Percentiles rank a stretch among this genome's conserved stretches.
Evolutionary conservation across 2,888 invertebrate species (phyloP).

Genomic region (Clanis bilineata): DNA sequence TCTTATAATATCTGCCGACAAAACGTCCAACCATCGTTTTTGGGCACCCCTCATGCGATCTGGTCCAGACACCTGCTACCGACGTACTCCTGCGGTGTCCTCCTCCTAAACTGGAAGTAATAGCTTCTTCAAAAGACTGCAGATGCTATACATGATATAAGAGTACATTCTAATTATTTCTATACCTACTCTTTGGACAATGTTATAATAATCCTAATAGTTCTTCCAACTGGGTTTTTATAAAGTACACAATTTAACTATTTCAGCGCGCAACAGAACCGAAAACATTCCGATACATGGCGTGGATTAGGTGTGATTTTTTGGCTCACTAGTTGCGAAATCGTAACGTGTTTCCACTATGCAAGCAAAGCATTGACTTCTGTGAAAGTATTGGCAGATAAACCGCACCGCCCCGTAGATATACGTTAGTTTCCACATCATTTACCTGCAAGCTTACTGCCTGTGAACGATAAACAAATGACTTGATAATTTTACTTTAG

Average conservation of each 20-base stretch:
- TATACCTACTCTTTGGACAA: no score
- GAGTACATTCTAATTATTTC: no score
- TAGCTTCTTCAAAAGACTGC: no score
- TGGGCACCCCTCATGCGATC: no score
- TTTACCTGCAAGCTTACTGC: slow-evolving; percentile 50
- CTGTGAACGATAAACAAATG: slow-evolving; percentile 51
- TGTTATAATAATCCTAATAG: no score
- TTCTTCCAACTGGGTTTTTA: no score
- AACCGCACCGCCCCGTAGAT: slow-evolving; percentile 28
- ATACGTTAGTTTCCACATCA: slow-evolving; percentile 51
- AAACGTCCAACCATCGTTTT: no score
- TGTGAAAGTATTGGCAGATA: slow-evolving; percentile 30
- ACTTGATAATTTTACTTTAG: slow-evolving; percentile 10
- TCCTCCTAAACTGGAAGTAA: no score
- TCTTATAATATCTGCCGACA: no score
- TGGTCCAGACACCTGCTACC: no score
- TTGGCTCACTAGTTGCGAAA: neutral
- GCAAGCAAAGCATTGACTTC: slow-evolving; percentile 10
- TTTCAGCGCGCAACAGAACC: neutral
- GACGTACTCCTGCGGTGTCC: no score
- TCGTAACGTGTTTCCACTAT: slow-evolving; percentile 8
- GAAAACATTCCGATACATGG: neutral
- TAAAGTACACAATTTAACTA: neutral
- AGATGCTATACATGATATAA: no score
- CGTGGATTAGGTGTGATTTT: slow-evolving; percentile 5